Base-by-base conservation (phyloP, 2,113 vertebrate genomes). In the Eulacestoma nigropectus region DNA sequence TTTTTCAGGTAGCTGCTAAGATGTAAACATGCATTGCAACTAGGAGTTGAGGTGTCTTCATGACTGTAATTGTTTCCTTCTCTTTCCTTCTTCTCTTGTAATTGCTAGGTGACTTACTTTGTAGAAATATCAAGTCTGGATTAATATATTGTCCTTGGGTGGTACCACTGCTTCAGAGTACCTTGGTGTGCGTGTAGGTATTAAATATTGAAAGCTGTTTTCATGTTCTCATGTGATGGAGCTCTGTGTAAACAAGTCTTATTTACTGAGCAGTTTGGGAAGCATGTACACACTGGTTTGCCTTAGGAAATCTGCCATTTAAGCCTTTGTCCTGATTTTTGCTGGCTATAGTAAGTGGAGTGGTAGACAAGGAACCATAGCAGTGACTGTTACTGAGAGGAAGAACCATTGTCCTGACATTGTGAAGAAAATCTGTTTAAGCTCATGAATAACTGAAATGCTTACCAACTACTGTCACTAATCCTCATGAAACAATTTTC, bases 121-220 rank as follows among this genome's bases (percentile, higher is more conserved):
- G 63, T 90, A 52, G 73, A 70, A 91, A 68, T 92, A 87, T 9
- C 49, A 65, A 70, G 32, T 84, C 59, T 88, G 47, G 59, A 92
- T 89, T 95, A 92, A 94, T 93, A 41, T 55, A 18, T 93, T 67
- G 89, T 94, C 82, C 42, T 68, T 86, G 78, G 26, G 13, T 82
- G 67, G 32, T 91, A 82, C 59, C 35, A 9, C 25, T 52, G 68
- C 81, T 90, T 87, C 79, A 49, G 47, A 53, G 78, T 93, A 81
- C 68, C 50, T 84, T 81, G 70, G 20, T 90, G 67, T 89, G 47
- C 62, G 11, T 89, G 89, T 87, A 79, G 81, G 33, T 93, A 93
- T 94, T 91, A 96, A 93, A 93, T 94, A 96, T 96, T 97, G 84
- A 97, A 96, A 90, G 53, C 67, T 87, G n/a, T 86, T 93, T 95